Percentiles rank a stretch among this genome's conserved stretches.
Conservation (phyloP, 1,140 invertebrate species). For the Cotesia glomerata region DNA sequence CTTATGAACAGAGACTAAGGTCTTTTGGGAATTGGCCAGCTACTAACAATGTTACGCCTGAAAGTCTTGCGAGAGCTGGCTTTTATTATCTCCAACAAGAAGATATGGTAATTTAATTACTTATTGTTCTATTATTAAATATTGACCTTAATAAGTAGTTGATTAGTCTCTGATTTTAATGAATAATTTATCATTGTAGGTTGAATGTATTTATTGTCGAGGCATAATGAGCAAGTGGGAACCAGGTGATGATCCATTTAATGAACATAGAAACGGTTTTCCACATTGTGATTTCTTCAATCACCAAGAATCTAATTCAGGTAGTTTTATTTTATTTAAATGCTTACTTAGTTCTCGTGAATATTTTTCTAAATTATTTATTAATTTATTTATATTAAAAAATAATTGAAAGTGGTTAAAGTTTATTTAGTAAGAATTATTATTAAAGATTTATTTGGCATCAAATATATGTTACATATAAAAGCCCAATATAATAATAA, state of each 20-base stretch:
- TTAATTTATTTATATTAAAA: neutral
- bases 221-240: conserved; percentile 77
- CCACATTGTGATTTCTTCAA: conserved; percentile 72
- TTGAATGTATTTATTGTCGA: conserved; percentile 84
- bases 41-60: conserved; percentile 67
- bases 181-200: conserved; percentile 57
- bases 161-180: conserved; percentile 3
- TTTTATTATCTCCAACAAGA: conserved; percentile 75
- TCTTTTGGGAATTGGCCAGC: conserved; percentile 73
- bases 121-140: conserved; percentile 7
- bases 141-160: conserved; percentile 1
- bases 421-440: neutral
- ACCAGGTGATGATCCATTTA: conserved; percentile 74
- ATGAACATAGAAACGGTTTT: conserved; percentile 76
- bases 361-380: neutral
- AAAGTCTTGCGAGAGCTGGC: conserved; percentile 79
- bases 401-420: conserved; percentile 14
- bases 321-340: conserved; percentile 27
- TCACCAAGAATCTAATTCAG: conserved; percentile 50
- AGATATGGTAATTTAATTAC: conserved; percentile 61
- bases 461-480: conserved; percentile 5
- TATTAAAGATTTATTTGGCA: neutral
- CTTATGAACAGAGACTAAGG: conserved; percentile 62
- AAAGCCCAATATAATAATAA: neutral
- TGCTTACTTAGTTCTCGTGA: neutral